Base-by-base conservation (phyloP, 2,888 invertebrate species). In the Branchellion lobata region DNA sequence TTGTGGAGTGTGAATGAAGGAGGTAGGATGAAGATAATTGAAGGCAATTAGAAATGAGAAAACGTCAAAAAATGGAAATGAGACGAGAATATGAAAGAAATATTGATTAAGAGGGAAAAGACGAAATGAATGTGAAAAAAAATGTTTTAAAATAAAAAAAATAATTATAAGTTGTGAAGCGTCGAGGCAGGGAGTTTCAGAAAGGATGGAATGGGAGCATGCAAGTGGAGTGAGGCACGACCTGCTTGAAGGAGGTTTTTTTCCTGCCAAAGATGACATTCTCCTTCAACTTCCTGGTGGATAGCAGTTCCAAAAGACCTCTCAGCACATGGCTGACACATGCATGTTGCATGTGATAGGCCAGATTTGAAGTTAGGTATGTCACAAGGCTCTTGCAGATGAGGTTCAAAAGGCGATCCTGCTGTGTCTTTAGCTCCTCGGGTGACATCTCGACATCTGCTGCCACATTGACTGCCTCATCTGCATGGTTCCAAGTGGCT, bases 261-360 rank as follows among this genome's bases (percentile, higher is more conserved):
- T 57, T 57, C 24, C 61, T 57, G 21, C 61, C 61, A 57, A 57
- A 57, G 24, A 57, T n/a, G 21, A 57, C 61, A n/a, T 24, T n/a
- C 5, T 57, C 61, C n/a, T 8, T n/a, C 24, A 57, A 3, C 21
- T 57, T 57, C 61, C 24, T 57, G 61, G 14, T 18, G 14, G n/a
- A 57, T n/a, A 57, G n/a, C 5, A 57, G 21, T 57, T 57, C 61
- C 21, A 57, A 24, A 18, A 57, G 21, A 5, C 61, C 61, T n/a
- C 61, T 57, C 11, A 57, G 5, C 11, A 57, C 24, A n/a, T 57
- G 61, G 61, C 61, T 57, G 61, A 57, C 24, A 24, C n/a, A 24
- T 5, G 5, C 3, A n/a, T 57, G 61, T 57, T 57, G 61, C 61
- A 57, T 57, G 61, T 57, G 21, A n/a, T 14, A 57, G 61, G 61